These are phyloP conservation scores for Tenodera sinensis DNA, from an alignment of 2,888 invertebrate genomes.

Conservation along the genomic window DNA sequence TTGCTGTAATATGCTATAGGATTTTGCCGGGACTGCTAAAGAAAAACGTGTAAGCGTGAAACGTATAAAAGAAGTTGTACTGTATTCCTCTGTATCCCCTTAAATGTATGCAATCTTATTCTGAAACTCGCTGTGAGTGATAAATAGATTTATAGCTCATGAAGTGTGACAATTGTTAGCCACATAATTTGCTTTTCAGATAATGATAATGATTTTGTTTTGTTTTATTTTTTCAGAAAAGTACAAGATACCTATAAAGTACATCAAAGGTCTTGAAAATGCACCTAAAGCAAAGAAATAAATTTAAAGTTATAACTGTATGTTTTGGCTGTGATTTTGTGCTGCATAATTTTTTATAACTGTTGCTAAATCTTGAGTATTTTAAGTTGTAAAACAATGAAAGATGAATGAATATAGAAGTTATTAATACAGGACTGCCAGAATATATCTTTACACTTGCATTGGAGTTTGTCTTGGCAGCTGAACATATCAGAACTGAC, in stretches of 20 bases:
- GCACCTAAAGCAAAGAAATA: constrained; percentile 66
- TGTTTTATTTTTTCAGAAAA: constrained; percentile 58
- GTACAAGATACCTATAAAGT: constrained; percentile 72
- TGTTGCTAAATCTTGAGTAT: background rate
- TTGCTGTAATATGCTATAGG: too few relatives aligned
- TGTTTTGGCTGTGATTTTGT: background rate
- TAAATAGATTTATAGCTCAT: too few relatives aligned
- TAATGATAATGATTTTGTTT: background rate
- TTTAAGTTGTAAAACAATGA: background rate
- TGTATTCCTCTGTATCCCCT: too few relatives aligned
- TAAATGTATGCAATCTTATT: too few relatives aligned
- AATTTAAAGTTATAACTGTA: constrained; percentile 24
- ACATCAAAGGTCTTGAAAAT: constrained; percentile 70
- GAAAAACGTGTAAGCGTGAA: too few relatives aligned
- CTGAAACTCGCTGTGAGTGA: too few relatives aligned
- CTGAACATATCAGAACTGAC: too few relatives aligned
- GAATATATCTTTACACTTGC: too few relatives aligned
- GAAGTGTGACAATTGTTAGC: too few relatives aligned
- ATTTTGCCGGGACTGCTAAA: too few relatives aligned
- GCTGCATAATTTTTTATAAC: background rate
- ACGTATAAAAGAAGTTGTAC: too few relatives aligned
- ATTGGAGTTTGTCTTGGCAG: too few relatives aligned
- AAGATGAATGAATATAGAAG: background rate
- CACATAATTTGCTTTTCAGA: background rate
- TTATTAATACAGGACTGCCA: background rate